A percentile compares a stretch with the other conserved stretches of the same genome.
phyloP scores from a whole-genome alignment of 2,888 invertebrate genomes.

The Flexamia atlantica region DNA sequence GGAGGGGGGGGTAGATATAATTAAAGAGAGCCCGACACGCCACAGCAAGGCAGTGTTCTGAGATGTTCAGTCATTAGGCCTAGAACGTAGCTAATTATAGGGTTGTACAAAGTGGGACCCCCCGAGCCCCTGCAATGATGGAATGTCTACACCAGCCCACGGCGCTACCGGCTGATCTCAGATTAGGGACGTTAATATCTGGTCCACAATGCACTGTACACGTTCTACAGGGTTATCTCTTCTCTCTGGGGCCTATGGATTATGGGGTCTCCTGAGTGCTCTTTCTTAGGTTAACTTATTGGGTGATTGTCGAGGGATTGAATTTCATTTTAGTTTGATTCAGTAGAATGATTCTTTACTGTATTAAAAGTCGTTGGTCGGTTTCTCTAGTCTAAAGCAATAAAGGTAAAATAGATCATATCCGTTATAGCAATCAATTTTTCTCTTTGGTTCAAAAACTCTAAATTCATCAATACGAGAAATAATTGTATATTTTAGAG shows the following conservation, averaged over 20 bases:
- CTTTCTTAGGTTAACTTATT: no score
- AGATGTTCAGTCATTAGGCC: constrained; percentile 58
- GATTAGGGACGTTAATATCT: constrained; percentile 41
- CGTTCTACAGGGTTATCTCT: constrained; percentile 23
- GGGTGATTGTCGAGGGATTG: no score
- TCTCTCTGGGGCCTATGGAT: not conserved
- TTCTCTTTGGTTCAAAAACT: no score
- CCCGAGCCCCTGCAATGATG: constrained; percentile 13
- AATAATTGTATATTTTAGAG: no score
- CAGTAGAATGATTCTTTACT: no score
- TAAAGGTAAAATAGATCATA: no score
- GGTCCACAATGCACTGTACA: constrained; percentile 33
- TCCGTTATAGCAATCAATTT: no score
- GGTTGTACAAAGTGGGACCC: constrained; percentile 48
- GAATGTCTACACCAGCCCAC: constrained; percentile 30
- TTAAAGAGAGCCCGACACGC: constrained; percentile 55
- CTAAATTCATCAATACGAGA: no score
- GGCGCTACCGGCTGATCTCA: constrained; percentile 36
- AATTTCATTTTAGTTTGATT: no score
- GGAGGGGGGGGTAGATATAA: constrained; percentile 41
- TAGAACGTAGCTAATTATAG: constrained; percentile 58
- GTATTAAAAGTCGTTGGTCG: no score
- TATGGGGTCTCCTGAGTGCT: not conserved
- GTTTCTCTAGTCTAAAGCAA: no score
- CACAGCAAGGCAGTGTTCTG: constrained; percentile 40